Percentiles rank a stretch among this genome's conserved stretches.
Evolutionary conservation across 2,797 vertebrate genomes (phyloP).

Genomic region (Tapirus indicus): DNA sequence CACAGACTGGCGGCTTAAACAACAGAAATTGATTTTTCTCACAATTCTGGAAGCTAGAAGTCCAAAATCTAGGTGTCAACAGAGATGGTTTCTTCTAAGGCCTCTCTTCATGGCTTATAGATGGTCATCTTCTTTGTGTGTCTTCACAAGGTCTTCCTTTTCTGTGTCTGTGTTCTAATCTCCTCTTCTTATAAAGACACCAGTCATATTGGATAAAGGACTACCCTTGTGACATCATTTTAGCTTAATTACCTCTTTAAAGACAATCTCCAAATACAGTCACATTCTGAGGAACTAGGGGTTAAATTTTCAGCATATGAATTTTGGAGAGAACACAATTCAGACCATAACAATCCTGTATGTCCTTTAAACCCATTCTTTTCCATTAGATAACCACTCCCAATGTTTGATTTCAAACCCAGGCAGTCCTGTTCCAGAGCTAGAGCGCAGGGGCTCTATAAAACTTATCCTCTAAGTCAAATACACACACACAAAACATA

Average conservation of each 20-base stretch:
- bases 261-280: not conserved
- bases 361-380: not conserved
- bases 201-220: not conserved
- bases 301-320: not conserved
- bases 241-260: not conserved
- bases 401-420: not conserved
- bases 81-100: not conserved
- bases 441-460: not conserved
- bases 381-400: not conserved
- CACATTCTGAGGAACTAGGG: not conserved
- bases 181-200: not conserved
- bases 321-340: not conserved
- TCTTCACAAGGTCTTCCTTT: not conserved
- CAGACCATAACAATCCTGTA: not conserved
- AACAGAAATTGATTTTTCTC: not conserved
- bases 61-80: not conserved
- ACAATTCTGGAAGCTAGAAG: not conserved
- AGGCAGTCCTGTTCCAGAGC: not conserved
- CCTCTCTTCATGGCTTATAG: not conserved
- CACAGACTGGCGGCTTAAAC: not conserved
- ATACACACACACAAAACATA: not conserved
- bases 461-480: not conserved
- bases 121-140: not conserved
- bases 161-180: not conserved
- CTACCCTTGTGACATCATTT: not conserved